A percentile compares a stretch with the other conserved stretches of the same genome.
Evolutionary conservation across 1,140 invertebrate genomes (phyloP).

Genomic region (Choristoneura fumiferana): DNA sequence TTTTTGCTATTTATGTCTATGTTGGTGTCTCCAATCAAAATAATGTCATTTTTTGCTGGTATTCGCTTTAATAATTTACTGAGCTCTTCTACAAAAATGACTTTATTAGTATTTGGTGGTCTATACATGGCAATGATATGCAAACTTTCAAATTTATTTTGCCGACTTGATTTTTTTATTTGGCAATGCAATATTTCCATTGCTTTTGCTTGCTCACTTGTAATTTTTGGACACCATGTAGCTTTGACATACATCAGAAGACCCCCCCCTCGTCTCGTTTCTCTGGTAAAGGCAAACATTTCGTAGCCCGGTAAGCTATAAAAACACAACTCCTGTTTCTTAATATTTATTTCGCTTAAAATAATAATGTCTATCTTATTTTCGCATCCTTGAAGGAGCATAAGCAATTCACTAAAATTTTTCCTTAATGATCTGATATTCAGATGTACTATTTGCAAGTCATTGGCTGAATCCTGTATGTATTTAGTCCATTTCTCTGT

Average conservation of each 20-base stretch:
- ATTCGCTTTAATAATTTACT: conserved; percentile 17
- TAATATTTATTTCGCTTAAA: conserved; percentile 37
- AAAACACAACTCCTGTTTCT: conserved; percentile 25
- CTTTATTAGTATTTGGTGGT: conserved; percentile 28
- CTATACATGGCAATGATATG: conserved; percentile 33
- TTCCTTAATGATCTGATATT: conserved; percentile 35
- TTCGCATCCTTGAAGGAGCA: conserved; percentile 21
- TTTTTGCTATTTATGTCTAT: conserved; percentile 24
- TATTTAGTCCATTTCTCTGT: conserved; percentile 9
- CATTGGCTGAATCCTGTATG: neutral
- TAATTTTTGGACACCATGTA: no score
- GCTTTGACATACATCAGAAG: conserved; percentile 36
- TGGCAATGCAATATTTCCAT: no score
- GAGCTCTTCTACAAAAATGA: conserved; percentile 27
- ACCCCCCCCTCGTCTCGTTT: conserved; percentile 33
- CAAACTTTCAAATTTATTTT: no score
- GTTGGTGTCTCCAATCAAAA: conserved; percentile 32
- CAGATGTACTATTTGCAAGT: conserved; percentile 30
- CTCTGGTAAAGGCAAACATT: conserved; percentile 24
- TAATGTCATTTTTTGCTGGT: conserved; percentile 20
- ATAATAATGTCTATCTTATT: conserved; percentile 29
- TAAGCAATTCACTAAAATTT: conserved; percentile 29
- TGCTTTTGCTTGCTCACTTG: no score
- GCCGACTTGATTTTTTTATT: no score
- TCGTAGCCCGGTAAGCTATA: conserved; percentile 31